Conservation (phyloP, 2,113 vertebrate genomes). For the Colistium nudipinnis region DNA sequence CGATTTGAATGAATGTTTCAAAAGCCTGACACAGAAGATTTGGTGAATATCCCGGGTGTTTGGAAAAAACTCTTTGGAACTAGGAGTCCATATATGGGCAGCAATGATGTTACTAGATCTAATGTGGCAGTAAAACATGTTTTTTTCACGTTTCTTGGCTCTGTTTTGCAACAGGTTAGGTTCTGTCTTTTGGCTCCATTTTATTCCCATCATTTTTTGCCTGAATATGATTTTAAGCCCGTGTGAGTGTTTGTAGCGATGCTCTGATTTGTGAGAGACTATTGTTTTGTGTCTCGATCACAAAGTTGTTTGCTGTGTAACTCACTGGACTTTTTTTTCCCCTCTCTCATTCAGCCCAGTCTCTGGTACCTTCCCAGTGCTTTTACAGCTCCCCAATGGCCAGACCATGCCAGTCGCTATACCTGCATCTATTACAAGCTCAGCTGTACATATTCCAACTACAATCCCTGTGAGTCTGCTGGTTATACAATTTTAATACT, state of each 20-base stretch:
- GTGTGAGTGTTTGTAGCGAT: background rate
- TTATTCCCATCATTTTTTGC: slow-evolving; percentile 43
- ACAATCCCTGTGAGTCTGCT: slow-evolving; percentile 92
- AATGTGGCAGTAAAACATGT: slow-evolving; percentile 9
- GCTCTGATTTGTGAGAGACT: background rate
- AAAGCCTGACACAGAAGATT: slow-evolving; percentile 14
- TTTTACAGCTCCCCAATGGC: slow-evolving; percentile 98
- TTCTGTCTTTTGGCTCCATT: slow-evolving; percentile 28
- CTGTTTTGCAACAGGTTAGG: background rate
- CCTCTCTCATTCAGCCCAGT: slow-evolving; percentile 89
- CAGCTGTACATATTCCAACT: slow-evolving; percentile 96
- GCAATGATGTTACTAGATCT: slow-evolving; percentile 46
- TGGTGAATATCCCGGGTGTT: slow-evolving; percentile 8
- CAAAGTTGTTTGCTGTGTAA: background rate
- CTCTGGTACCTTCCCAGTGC: slow-evolving; percentile 95
- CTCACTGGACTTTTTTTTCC: slow-evolving; percentile 67
- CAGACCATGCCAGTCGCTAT: slow-evolving; percentile 98
- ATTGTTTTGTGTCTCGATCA: slow-evolving; percentile 4
- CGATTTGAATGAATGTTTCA: background rate
- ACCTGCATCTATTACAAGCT: slow-evolving; percentile 97
- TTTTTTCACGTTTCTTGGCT: slow-evolving; percentile 15
- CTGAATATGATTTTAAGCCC: slow-evolving; percentile 19
- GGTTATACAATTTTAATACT: background rate
- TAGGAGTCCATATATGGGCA: slow-evolving; percentile 32
- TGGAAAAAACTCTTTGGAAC: background rate